phyloP scores from a whole-genome alignment of 2,888 invertebrate species.

The Phymatocera aterrima region DNA sequence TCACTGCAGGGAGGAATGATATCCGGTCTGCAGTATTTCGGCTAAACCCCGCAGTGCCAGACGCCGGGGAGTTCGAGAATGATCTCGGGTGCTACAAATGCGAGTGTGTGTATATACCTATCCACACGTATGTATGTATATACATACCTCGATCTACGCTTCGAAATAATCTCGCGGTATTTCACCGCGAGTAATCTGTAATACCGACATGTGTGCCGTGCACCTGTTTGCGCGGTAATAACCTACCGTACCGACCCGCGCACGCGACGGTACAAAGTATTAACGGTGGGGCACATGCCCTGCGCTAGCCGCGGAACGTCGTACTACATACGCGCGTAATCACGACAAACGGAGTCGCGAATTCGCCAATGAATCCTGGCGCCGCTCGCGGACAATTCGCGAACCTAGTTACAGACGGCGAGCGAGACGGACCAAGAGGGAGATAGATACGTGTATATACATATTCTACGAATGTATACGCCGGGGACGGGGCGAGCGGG shows the following conservation, averaged over 20 bases:
- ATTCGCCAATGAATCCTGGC: constrained; percentile 69
- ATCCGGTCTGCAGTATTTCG: too few relatives aligned
- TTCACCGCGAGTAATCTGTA: constrained; percentile 54
- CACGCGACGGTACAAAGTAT: too few relatives aligned
- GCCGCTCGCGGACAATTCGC: constrained; percentile 60
- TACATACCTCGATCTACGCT: background rate
- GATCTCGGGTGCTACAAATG: too few relatives aligned
- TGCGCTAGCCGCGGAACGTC: too few relatives aligned
- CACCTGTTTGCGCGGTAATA: constrained; percentile 55
- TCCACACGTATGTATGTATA: background rate
- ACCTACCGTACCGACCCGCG: constrained; percentile 65
- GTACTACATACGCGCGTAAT: constrained; percentile 42
- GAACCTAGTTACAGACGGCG: constrained; percentile 46
- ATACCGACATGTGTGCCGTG: constrained; percentile 51
- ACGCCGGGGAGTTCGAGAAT: too few relatives aligned
- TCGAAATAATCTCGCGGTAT: background rate
- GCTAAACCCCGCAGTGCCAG: too few relatives aligned
- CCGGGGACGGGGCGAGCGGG: constrained; percentile 47
- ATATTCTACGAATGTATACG: background rate
- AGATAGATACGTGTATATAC: too few relatives aligned
- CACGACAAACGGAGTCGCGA: constrained; percentile 43
- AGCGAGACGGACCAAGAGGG: too few relatives aligned
- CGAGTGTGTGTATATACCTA: too few relatives aligned
- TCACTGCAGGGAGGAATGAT: too few relatives aligned
- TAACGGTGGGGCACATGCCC: too few relatives aligned